Conservation (phyloP, 2,888 invertebrate species). For the Cataglyphis livida region DNA sequence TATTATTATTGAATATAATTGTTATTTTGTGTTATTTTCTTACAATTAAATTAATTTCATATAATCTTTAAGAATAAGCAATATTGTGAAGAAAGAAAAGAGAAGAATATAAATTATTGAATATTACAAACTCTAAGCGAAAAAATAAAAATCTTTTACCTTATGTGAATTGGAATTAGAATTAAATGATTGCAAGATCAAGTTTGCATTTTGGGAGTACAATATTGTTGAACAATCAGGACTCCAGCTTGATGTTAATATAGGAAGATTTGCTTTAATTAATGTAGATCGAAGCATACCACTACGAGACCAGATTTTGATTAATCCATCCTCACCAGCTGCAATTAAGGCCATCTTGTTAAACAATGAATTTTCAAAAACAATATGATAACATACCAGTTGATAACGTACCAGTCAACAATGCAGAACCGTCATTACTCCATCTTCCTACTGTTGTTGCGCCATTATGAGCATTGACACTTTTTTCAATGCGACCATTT, state of each 20-base stretch:
- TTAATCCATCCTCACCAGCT: conserved; percentile 98
- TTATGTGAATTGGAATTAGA: conserved; percentile 91
- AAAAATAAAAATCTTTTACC: conserved; percentile 84
- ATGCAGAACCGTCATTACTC: conserved; percentile 98
- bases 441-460: conserved; percentile 96
- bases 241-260: conserved; percentile 95
- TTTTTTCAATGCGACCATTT: conserved; percentile 96
- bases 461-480: conserved; percentile 96
- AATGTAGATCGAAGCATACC: conserved; percentile 97
- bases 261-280: conserved; percentile 92
- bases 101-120: not conserved
- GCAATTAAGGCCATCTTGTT: conserved; percentile 54
- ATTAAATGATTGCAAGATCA: conserved; percentile 91
- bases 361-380: not conserved
- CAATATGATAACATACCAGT: conserved; percentile 84
- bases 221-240: conserved; percentile 90
- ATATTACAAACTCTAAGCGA: not conserved
- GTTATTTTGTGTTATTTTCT: too few relatives aligned
- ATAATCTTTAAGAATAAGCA: not conserved
- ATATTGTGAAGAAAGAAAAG: not conserved
- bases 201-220: conserved; percentile 89
- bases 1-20: too few relatives aligned
- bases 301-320: conserved; percentile 98
- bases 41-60: too few relatives aligned
- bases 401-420: conserved; percentile 89